Base-by-base conservation (phyloP, 2,888 invertebrate genomes). In the Bellardia pandia region DNA sequence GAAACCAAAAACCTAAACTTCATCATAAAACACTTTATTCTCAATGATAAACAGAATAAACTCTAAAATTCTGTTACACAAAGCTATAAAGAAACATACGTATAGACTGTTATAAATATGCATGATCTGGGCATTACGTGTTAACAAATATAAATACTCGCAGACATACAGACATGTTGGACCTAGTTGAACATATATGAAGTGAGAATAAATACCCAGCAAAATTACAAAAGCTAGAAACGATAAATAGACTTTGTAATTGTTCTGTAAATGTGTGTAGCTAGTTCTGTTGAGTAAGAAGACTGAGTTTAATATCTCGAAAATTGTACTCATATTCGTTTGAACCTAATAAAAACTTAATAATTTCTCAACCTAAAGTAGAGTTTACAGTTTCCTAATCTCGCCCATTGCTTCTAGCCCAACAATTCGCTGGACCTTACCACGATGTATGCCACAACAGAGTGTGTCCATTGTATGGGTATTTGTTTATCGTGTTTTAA, bases 401-500 rank as follows among this genome's bases (percentile, higher is more conserved):
- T 11, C 45, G 1, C 45, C 45, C 11, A 13, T 11, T 13, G 11
- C 30, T 13, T 8, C 1, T 40, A 0, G 9, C 7, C 5, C 40
- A 53, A 76, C 6, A n/a, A 23, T 40, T 76, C 14, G 66, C 48
- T 76, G 76, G 76, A 51, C 7, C 30, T 23, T 58, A 9, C 2
- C 5, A 23, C n/a, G 3, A 6, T 8, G 13, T 13, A 13, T 42
- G 23, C 9, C 9, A 33, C 60, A 60, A 37, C 16, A 33, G 3
- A 42, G 6, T 33, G 45, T 60, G 16, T 42, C n/a, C 48, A 48
- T 30, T 33, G 13, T 14, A 58, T 23, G 48, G 33, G 53, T 71
- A 62, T 83, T 64, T 79, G 48, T 79, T 83, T 83, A 69, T 76
- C 75, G 56, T 83, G 71, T 83, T 83, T 83, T 64, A 79, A 79